Base-by-base conservation (phyloP, 2,113 vertebrate species). In the Octodon degus region DNA sequence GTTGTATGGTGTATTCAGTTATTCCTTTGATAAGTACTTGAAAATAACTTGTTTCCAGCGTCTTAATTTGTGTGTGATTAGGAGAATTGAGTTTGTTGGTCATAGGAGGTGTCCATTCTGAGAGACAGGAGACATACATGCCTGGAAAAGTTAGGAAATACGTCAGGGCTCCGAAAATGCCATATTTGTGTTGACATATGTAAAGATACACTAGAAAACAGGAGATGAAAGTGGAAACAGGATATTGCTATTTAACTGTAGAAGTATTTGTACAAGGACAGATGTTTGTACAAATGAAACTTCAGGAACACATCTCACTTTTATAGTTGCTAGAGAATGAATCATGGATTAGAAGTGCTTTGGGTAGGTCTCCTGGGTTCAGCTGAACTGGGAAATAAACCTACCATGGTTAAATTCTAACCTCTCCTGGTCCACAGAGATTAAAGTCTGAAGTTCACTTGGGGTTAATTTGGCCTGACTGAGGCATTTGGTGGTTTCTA, bases 351-450 rank as follows among this genome's bases (percentile, higher is more conserved):
- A 34, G 5, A 79, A 37, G 5, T 70, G 34, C 25, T 85, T 40
- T 37, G 10, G 47, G 12, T 37, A 40, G 47, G 16, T 34, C 40
- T 16, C 19, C 27, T 47, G 27, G 55, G 32, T 86, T 81, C 27
- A 76, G 11, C 68, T n/a, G 10, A 32, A 79, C 63, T 81, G 67
- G 83, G 65, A 92, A 86, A 95, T 50, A 67, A 86, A 32, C 55
- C 81, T 67, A 50, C 27, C 24, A 7, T n/a, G 43, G 96, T 96
- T 96, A 84, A 95, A 95, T 86, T 97, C 95, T 96, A 92, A 97
- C 82, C 12, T 72, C 50, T 62, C 8, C 72, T 43, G 85, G 60
- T 25, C 85, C 68, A 58, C 53, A 76, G 60, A 50, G 89, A 77
- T 88, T 60, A 58, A 95, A 91, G 93, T 94, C 92, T 90, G 83